phyloP scores from a whole-genome alignment of 2,888 invertebrate genomes.

The Nomada goodeniana region DNA sequence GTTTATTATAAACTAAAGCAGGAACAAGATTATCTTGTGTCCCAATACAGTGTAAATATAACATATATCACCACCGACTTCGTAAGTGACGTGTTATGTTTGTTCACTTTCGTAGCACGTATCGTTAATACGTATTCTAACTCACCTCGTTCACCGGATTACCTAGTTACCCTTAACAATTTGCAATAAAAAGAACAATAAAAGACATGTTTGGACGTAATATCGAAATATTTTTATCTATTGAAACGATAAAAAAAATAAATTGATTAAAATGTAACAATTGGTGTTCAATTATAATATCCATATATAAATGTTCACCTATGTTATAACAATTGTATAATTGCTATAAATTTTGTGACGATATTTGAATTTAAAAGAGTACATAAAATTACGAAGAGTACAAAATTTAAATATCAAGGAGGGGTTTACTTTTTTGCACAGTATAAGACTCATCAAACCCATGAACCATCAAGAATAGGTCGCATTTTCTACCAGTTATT shows the following conservation, averaged over 20 bases:
- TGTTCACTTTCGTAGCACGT: not conserved
- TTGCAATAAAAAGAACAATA: slow-evolving; percentile 34
- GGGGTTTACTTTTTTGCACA: slow-evolving; percentile 11
- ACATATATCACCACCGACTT: not conserved
- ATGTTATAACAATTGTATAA: not conserved
- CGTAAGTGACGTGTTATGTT: not conserved
- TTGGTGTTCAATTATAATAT: slow-evolving; percentile 2
- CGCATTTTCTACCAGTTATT: slow-evolving; percentile 41
- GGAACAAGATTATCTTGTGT: not conserved
- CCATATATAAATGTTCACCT: no score
- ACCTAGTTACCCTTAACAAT: slow-evolving; percentile 5
- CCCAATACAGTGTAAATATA: slow-evolving; percentile 36
- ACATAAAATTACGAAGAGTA: slow-evolving; percentile 19
- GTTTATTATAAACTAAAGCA: not conserved
- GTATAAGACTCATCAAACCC: not conserved
- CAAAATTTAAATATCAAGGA: slow-evolving; percentile 22
- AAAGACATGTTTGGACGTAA: slow-evolving; percentile 25
- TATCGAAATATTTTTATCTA: slow-evolving; percentile 17
- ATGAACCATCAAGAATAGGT: not conserved
- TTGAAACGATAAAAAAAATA: not conserved
- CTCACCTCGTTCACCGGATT: not conserved
- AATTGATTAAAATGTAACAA: not conserved
- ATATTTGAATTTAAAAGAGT: not conserved
- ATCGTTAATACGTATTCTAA: not conserved
- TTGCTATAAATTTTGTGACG: not conserved